Percentiles rank a stretch among this genome's conserved stretches.
These are phyloP conservation scores for Drosophila repletoides DNA, from an alignment of 1,140 invertebrate genomes.

Conservation along the genomic window DNA sequence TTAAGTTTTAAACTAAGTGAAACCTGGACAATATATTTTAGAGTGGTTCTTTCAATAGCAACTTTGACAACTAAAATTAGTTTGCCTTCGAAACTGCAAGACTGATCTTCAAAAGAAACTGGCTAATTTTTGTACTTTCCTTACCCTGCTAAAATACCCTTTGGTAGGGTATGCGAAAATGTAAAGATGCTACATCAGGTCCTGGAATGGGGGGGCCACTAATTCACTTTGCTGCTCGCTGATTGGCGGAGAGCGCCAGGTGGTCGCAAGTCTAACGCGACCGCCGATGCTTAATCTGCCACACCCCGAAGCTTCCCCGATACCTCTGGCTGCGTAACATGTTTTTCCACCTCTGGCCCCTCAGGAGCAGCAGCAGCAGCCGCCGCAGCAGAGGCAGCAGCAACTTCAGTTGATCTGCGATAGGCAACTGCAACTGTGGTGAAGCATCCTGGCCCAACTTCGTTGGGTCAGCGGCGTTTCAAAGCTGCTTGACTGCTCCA, in stretches of 20 bases:
- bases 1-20: too few species aligned
- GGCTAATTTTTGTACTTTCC: too few species aligned
- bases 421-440: background rate
- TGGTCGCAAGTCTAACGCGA: slow-evolving; percentile 69
- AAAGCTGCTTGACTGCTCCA: slow-evolving; percentile 77
- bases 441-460: slow-evolving; percentile 21
- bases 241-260: slow-evolving; percentile 69
- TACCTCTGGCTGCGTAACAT: slow-evolving; percentile 24
- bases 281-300: slow-evolving; percentile 62
- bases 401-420: background rate
- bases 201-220: slow-evolving; percentile 48
- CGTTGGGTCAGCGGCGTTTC: slow-evolving; percentile 58
- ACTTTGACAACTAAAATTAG: too few species aligned
- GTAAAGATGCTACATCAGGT: slow-evolving; percentile 1
- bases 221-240: slow-evolving; percentile 67
- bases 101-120: too few species aligned
- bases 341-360: slow-evolving; percentile 11
- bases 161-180: too few species aligned
- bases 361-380: background rate
- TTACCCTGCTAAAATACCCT: too few species aligned
- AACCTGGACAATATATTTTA: too few species aligned
- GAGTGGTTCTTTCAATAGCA: too few species aligned
- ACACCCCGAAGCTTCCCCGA: slow-evolving; percentile 4
- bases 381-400: background rate
- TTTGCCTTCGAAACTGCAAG: too few species aligned